Base-by-base conservation (phyloP, 2,888 invertebrate species). In the Acanthopleura granulata region DNA sequence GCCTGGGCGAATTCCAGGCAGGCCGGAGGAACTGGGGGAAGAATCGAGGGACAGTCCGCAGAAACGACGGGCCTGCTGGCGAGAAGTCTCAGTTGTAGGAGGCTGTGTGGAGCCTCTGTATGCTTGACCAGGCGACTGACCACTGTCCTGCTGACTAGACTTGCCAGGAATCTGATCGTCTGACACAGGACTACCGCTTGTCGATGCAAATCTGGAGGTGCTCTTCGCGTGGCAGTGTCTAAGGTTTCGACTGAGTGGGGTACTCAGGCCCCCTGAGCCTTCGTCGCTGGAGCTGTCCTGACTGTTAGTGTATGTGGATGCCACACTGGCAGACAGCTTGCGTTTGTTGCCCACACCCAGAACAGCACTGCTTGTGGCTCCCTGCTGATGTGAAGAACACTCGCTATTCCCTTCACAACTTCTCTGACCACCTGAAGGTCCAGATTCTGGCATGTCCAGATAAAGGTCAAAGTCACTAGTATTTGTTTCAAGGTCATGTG, bases 201-300 rank as follows among this genome's bases (percentile, higher is more conserved):
- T 40, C 3, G 9, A 40, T 9, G 40, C 40, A 40, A 40, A 40
- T 40, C 40, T 40, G 40, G 40, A 40, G 40, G 40, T 40, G 40
- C 4, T 40, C 9, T 40, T 40, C 3, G 40, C 3, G 3, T 57
- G 57, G 22, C 57, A 57, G 57, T 57, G 22, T 57, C 57, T 3
- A 22, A 57, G 57, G 22, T 57, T 57, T n/a, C 57, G 57, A 22
- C n/a, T n/a, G 18, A 18, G 57, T n/a, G 57, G 57, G 18, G 12
- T 6, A 6, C 40, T 40, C 4, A 40, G 40, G 22, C 80, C 79
- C 22, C 74, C 72, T 51, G 76, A 71, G 69, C 79, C 80, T 30
- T 83, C 81, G 62, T 77, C 80, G 75, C 81, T 77, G 29, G 79
- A 79, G 62, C 81, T 81, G 30, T 79, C 76, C 51, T 78, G 76